Evolutionary conservation across 1,140 invertebrate genomes (phyloP).

Genomic region (Bombus polaris): DNA sequence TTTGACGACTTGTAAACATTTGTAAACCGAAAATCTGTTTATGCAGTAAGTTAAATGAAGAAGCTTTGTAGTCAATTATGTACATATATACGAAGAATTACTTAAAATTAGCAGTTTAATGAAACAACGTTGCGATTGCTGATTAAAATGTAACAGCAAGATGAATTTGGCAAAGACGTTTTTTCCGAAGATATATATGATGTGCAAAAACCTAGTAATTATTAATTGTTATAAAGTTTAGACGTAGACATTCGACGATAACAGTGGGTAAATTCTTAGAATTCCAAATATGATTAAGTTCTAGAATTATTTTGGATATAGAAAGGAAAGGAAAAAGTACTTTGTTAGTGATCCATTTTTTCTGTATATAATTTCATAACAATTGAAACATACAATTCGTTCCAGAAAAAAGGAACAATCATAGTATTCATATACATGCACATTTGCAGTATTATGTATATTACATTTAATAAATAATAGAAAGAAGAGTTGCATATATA

Average conservation of each 20-base stretch:
- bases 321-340: background rate
- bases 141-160: background rate
- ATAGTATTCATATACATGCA: conserved; percentile 35
- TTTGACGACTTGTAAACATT: background rate
- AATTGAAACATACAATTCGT: background rate
- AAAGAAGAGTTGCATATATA: background rate
- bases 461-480: background rate
- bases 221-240: background rate
- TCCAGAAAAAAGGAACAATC: background rate
- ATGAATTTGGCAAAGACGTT: background rate
- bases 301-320: conserved; percentile 40
- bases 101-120: conserved; percentile 53
- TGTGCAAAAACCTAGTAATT: background rate
- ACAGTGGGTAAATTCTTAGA: background rate
- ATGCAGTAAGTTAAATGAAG: conserved; percentile 46
- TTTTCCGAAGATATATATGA: background rate
- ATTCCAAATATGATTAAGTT: background rate
- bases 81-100: conserved; percentile 66
- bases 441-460: conserved; percentile 40
- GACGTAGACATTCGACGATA: background rate
- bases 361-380: conserved; percentile 2
- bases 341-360: background rate
- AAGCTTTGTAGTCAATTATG: conserved; percentile 76
- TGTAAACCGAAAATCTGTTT: conserved; percentile 55
- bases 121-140: conserved; percentile 19